A percentile compares a stretch with the other conserved stretches of the same genome.
Conservation (phyloP, 2,888 invertebrate genomes). For the Schizaphis graminum region DNA sequence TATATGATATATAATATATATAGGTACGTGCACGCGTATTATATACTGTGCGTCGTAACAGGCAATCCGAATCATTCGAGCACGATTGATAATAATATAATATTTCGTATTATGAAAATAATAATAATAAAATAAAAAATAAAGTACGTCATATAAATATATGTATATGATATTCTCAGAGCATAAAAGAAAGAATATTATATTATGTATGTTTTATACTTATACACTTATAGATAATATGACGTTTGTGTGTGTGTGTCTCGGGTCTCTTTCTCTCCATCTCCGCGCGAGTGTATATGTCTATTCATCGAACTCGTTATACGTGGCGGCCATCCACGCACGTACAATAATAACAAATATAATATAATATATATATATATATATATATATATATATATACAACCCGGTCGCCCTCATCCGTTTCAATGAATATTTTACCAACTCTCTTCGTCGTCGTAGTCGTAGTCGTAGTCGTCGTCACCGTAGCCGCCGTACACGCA, state of each 20-base stretch:
- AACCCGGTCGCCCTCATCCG: constrained; percentile 52
- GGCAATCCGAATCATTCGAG: constrained; percentile 17
- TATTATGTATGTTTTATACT: background rate
- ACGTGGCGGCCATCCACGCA: constrained; percentile 9
- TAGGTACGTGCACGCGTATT: background rate
- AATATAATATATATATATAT: background rate
- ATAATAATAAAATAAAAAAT: background rate
- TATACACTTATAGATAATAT: background rate
- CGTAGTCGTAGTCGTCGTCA: background rate
- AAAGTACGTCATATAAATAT: background rate
- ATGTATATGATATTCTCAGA: background rate
- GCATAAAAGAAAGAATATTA: constrained; percentile 1
- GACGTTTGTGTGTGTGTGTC: background rate
- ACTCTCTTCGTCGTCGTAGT: background rate
- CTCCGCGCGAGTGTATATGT: background rate
- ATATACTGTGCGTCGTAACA: background rate
- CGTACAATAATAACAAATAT: constrained; percentile 41
- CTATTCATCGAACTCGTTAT: constrained; percentile 64
- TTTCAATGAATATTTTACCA: constrained; percentile 63
- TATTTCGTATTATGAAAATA: constrained; percentile 8
- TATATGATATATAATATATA: background rate
- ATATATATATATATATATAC: background rate
- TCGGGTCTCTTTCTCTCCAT: constrained; percentile 9
- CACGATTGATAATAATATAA: constrained; percentile 7
- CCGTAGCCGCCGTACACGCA: background rate